Evolutionary conservation across 2,113 vertebrate species (phyloP).

Genomic region (Pithys albifrons): DNA sequence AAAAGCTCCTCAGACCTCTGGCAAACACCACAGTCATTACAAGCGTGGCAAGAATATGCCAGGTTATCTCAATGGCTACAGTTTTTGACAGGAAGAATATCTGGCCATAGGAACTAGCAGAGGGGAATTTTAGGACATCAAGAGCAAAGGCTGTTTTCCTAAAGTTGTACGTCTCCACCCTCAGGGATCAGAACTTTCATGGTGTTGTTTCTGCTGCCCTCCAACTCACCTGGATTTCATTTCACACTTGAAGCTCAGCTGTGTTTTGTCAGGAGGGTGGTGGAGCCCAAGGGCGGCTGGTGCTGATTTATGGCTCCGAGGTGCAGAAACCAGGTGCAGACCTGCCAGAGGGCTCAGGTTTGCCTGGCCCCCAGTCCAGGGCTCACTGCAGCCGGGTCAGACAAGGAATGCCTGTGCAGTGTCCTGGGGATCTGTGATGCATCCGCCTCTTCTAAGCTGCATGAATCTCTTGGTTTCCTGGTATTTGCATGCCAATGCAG

Average conservation of each 20-base stretch:
- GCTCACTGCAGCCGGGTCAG: background rate
- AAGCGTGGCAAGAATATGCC: background rate
- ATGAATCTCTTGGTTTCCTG: background rate
- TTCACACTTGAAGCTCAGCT: conserved; percentile 35
- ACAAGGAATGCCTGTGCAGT: background rate
- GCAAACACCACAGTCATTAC: background rate
- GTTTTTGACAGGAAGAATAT: background rate
- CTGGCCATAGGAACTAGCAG: background rate
- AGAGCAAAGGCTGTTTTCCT: background rate
- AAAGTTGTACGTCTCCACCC: background rate
- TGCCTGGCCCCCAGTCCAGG: background rate
- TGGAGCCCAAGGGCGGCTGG: background rate
- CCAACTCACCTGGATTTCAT: background rate
- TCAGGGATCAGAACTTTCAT: rapidly evolving
- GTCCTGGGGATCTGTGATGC: background rate
- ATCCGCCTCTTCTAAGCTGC: background rate
- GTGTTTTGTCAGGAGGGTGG: background rate
- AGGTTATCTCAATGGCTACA: background rate
- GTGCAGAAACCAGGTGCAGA: background rate
- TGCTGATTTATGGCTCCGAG: background rate
- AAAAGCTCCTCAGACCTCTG: background rate
- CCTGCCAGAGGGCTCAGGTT: background rate
- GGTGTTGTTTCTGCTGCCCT: background rate
- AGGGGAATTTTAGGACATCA: background rate
- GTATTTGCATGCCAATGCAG: background rate